A percentile compares a stretch with the other conserved stretches of the same genome.
Evolutionary conservation across 2,797 vertebrate species (phyloP).

Genomic region (Alcedo atthis): DNA sequence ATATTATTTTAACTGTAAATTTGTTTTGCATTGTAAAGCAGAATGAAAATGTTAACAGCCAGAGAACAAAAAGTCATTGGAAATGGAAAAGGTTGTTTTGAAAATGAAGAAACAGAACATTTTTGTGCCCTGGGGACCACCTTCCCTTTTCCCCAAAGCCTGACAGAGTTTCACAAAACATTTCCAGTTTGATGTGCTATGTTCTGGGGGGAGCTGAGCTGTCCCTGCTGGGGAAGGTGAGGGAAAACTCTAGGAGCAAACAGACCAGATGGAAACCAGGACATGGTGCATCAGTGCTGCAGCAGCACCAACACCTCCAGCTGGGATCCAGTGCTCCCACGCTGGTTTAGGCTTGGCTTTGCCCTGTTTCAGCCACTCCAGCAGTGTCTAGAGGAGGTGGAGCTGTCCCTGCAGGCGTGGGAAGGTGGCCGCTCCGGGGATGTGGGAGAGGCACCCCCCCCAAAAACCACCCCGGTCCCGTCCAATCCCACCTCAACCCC

Average conservation of each 20-base stretch:
- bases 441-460: not conserved
- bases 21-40: not conserved
- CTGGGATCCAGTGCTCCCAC: rapidly evolving
- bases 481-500: not conserved
- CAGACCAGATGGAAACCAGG: not conserved
- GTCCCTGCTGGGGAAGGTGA: not conserved
- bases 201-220: not conserved
- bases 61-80: not conserved
- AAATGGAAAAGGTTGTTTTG: not conserved
- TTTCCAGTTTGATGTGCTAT: not conserved
- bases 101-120: not conserved
- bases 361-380: not conserved
- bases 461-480: rapidly evolving
- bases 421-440: rapidly evolving
- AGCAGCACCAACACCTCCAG: not conserved
- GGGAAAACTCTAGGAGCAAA: not conserved
- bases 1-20: not conserved
- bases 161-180: not conserved
- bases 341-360: not conserved
- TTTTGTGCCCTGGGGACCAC: not conserved
- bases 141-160: not conserved
- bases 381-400: rapidly evolving
- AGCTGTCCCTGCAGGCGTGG: rapidly evolving
- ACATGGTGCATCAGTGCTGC: rapidly evolving
- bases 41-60: not conserved